Evolutionary conservation across 2,888 invertebrate genomes (phyloP).

Genomic region (Ditylenchus weischeri): DNA sequence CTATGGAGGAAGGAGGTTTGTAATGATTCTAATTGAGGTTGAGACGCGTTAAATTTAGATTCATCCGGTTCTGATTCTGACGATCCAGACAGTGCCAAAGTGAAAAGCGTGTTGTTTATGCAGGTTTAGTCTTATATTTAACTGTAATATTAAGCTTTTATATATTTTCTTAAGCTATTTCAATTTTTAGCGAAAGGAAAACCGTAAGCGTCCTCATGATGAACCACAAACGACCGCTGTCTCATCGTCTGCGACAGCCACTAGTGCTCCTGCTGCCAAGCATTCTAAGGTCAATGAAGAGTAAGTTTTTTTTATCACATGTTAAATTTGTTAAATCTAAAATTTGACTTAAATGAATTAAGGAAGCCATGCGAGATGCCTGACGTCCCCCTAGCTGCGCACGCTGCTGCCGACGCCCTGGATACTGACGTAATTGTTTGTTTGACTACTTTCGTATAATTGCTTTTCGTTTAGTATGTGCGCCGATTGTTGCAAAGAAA

Average conservation of each 20-base stretch:
- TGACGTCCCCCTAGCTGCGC: slow-evolving; percentile 1
- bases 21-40: too few relatives aligned
- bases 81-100: slow-evolving; percentile 61
- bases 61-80: slow-evolving; percentile 60
- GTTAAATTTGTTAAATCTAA: too few relatives aligned
- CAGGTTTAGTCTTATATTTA: slow-evolving; percentile 22
- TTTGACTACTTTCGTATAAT: too few relatives aligned
- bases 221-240: slow-evolving; percentile 12
- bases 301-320: slow-evolving; percentile 12
- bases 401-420: slow-evolving; percentile 21
- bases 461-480: slow-evolving; percentile 60
- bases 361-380: slow-evolving; percentile 12
- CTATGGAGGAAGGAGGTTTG: too few relatives aligned
- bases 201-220: slow-evolving; percentile 22
- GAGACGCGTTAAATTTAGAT: slow-evolving; percentile 29
- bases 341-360: background rate
- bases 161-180: slow-evolving; percentile 11
- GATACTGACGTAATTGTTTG: slow-evolving; percentile 41
- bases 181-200: slow-evolving; percentile 15
- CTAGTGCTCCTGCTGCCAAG: slow-evolving; percentile 30
- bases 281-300: slow-evolving; percentile 32
- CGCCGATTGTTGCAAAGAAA: slow-evolving; percentile 88
- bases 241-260: slow-evolving; percentile 11
- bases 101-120: slow-evolving; percentile 54
- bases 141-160: background rate